Evolutionary conservation across 2,888 invertebrate genomes (phyloP).

Genomic region (Cataglyphis altisquamis): DNA sequence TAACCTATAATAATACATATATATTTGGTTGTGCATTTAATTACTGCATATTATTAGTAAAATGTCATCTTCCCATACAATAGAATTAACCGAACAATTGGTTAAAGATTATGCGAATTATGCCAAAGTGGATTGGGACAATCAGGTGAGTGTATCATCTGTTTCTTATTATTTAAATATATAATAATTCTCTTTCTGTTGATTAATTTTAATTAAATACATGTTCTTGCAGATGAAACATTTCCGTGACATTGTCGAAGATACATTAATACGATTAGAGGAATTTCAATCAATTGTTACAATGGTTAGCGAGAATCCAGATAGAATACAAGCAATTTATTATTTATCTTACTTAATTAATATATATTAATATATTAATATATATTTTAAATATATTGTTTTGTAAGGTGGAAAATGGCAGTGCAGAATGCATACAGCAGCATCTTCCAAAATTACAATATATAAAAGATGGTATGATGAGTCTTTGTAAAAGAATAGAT

Average conservation of each 20-base stretch:
- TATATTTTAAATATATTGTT: constrained; percentile 14
- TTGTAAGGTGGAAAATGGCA: constrained; percentile 81
- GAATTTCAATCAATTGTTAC: constrained; percentile 85
- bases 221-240: constrained; percentile 78
- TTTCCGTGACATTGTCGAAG: constrained; percentile 83
- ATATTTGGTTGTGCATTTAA: not conserved
- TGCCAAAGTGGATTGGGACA: constrained; percentile 79
- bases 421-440: constrained; percentile 80
- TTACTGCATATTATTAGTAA: not conserved
- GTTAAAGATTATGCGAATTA: constrained; percentile 83
- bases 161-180: not conserved
- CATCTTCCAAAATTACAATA: constrained; percentile 80
- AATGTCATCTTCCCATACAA: constrained; percentile 63
- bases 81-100: constrained; percentile 80
- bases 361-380: not conserved
- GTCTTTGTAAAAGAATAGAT: constrained; percentile 82
- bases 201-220: constrained; percentile 3
- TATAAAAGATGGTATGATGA: constrained; percentile 78
- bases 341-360: not conserved
- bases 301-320: constrained; percentile 79
- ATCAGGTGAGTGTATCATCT: constrained; percentile 76
- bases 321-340: not conserved
- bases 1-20: constrained; percentile 34
- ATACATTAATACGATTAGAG: constrained; percentile 85
- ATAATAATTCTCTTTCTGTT: not conserved